These are phyloP conservation scores for Silurus meridionalis DNA, from an alignment of 2,113 vertebrate species.

Conservation along the genomic window DNA sequence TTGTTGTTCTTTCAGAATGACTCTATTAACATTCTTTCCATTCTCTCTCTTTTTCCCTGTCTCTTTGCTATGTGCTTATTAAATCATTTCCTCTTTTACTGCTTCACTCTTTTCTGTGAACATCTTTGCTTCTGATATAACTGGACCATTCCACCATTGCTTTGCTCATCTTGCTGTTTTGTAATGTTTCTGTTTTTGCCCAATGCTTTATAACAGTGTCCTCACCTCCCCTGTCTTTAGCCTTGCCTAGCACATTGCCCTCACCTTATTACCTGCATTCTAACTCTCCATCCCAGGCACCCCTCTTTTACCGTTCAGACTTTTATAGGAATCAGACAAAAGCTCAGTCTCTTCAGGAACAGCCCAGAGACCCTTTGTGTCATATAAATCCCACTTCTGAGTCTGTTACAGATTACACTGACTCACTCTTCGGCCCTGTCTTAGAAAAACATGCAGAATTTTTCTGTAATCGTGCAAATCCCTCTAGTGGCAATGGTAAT, in stretches of 20 bases:
- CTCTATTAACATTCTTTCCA: slow-evolving; percentile 75
- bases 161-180: slow-evolving; percentile 3
- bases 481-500: slow-evolving; percentile 40
- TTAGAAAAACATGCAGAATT: slow-evolving; percentile 19
- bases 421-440: slow-evolving; percentile 41
- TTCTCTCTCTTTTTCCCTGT: slow-evolving; percentile 65
- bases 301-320: slow-evolving; percentile 61
- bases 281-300: slow-evolving; percentile 61
- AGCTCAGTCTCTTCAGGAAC: slow-evolving; percentile 49
- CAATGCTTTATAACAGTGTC: slow-evolving; percentile 59
- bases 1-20: slow-evolving; percentile 67
- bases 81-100: slow-evolving; percentile 46
- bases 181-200: slow-evolving; percentile 40
- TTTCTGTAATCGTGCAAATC: slow-evolving; percentile 49
- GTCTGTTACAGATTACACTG: slow-evolving; percentile 35
- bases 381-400: slow-evolving; percentile 6
- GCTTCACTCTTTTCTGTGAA: slow-evolving; percentile 40
- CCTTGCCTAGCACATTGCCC: slow-evolving; percentile 52
- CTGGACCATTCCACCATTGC: slow-evolving; percentile 44
- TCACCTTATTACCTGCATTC: slow-evolving; percentile 74
- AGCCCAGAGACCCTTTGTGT: slow-evolving; percentile 35
- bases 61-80: slow-evolving; percentile 50
- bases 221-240: slow-evolving; percentile 70
- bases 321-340: slow-evolving; percentile 58
- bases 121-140: slow-evolving; percentile 48